These are phyloP conservation scores for Oreochromis grahami DNA, from an alignment of 2,797 vertebrate species.

Conservation along the genomic window DNA sequence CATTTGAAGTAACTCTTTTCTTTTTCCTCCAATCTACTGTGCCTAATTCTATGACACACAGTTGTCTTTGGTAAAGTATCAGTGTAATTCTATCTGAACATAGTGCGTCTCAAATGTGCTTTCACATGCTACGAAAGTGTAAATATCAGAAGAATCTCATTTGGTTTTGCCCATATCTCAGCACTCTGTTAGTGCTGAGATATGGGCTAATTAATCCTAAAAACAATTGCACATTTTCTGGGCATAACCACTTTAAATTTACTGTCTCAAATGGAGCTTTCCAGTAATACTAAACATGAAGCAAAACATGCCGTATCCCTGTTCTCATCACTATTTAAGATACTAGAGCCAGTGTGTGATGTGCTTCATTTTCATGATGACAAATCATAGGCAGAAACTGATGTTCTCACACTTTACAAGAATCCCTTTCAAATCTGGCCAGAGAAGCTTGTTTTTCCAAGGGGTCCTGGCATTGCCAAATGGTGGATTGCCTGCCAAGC, in stretches of 20 bases:
- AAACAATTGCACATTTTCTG: constrained; percentile 49
- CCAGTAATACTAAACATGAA: constrained; percentile 40
- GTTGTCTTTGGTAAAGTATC: background rate
- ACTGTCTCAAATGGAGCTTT: constrained; percentile 5
- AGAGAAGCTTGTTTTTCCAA: constrained; percentile 20
- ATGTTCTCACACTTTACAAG: constrained; percentile 40
- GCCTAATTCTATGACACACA: background rate
- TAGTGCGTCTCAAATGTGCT: background rate
- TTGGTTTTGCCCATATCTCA: background rate
- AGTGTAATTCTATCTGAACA: background rate
- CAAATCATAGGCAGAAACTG: constrained; percentile 38
- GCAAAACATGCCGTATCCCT: constrained; percentile 38
- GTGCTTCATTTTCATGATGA: constrained; percentile 56
- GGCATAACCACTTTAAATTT: constrained; percentile 24
- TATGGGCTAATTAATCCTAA: constrained; percentile 26
- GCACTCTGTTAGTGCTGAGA: background rate
- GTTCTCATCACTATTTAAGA: constrained; percentile 56
- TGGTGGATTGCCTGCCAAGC: constrained; percentile 17
- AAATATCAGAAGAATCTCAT: background rate
- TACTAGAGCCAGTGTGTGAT: constrained; percentile 45
- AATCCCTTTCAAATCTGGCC: constrained; percentile 56
- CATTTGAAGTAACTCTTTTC: background rate
- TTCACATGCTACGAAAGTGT: background rate
- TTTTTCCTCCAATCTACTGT: background rate
- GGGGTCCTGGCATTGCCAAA: constrained; percentile 3